Base-by-base conservation (phyloP, 2,888 invertebrate genomes). In the Gymnosoma rotundatum region DNA sequence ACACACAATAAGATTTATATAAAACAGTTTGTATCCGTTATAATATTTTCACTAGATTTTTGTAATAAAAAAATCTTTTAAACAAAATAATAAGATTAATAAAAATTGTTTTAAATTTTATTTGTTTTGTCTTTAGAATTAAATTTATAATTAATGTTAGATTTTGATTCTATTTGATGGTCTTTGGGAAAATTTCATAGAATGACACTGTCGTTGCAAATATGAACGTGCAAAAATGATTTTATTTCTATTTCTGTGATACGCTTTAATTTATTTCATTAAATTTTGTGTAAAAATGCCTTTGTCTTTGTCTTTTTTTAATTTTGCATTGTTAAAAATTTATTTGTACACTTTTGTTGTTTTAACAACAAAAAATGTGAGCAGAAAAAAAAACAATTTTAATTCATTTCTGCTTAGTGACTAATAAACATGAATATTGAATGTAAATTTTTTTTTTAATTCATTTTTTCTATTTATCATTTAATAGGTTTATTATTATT, bases 211-310 rank as follows among this genome's bases (percentile, higher is more conserved):
- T 36, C 36, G 10, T 7, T 38, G 38, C 6, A 38, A 7, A 38
- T 38, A 38, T 38, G 38, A 38, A 38, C 63, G 63, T 21, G 36
- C 9, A 72, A 20, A 72, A 58, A 58, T 45, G 8, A 9, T 73
- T 63, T 76, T 60, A 1, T 69, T 56, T 69, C 42, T 54, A 12
- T 73, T 73, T n/a, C n/a, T n/a, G n/a, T n/a, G n/a, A 73, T 83
- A 73, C 79, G 80, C 58, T 75, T 80, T 84, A 67, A 84, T 80
- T 72, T 80, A 80, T 84, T 63, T 79, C 12, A 58, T 69, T 52
- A 83, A 85, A 83, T 85, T 83, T 74, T 48, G 73, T 85, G 80
- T 84, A 56, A 78, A 84, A 80, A 67, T 56, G 16, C 56, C 63
- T 54, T 69, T 9, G 48, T 74, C 2, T 25, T 25, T 25, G 25